A percentile compares a stretch with the other conserved stretches of the same genome.
These are phyloP conservation scores for Sphecodes monilicornis DNA, from an alignment of 2,888 invertebrate genomes.

Conservation along the genomic window DNA sequence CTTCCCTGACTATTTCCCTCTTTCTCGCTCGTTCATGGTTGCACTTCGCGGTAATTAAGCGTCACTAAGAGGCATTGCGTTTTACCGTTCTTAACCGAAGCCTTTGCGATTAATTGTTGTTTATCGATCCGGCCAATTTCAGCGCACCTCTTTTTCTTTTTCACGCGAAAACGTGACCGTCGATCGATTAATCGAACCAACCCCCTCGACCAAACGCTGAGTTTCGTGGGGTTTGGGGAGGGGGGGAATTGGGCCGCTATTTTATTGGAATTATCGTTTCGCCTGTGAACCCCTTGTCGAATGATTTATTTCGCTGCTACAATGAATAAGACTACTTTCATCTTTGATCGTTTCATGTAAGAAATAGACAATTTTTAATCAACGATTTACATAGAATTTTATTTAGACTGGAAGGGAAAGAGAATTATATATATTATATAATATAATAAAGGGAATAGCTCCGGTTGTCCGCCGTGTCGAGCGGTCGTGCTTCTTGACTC, in stretches of 20 bases:
- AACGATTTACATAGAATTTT: no score
- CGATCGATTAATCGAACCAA: neutral
- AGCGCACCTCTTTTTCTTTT: neutral
- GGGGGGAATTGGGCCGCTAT: neutral
- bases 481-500: no score
- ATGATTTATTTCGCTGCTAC: no score
- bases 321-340: no score
- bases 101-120: slow-evolving; percentile 76
- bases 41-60: slow-evolving; percentile 74
- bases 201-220: neutral
- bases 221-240: neutral
- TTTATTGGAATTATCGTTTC: neutral
- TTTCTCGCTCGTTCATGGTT: slow-evolving; percentile 34
- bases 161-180: neutral
- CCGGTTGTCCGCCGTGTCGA: no score
- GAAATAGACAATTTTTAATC: no score
- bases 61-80: slow-evolving; percentile 75
- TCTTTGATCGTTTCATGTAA: no score
- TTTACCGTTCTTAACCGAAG: slow-evolving; percentile 66
- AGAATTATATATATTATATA: no score
- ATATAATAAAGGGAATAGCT: no score
- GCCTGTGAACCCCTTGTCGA: neutral
- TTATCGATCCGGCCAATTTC: slow-evolving; percentile 69
- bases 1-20: slow-evolving; percentile 12
- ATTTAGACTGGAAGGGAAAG: no score